Evolutionary conservation across 2,797 vertebrate genomes (phyloP).

Genomic region (Nannoperca obscura): DNA sequence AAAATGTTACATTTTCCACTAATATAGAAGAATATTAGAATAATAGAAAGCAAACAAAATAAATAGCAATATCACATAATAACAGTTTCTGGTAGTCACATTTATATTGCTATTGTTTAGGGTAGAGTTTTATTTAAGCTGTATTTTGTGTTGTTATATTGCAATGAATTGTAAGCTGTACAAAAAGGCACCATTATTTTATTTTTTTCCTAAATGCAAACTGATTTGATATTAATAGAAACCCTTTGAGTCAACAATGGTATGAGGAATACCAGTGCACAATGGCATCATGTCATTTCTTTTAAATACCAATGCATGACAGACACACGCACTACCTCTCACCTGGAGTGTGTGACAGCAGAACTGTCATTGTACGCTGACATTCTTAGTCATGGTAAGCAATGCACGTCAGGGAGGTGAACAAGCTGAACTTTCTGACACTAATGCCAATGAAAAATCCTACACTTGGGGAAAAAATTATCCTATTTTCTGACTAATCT

Average conservation of each 20-base stretch:
- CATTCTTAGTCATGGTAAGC: conserved; percentile 36
- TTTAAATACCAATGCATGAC: conserved; percentile 17
- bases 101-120: background rate
- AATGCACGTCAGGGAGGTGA: background rate
- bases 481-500: conserved; percentile 26
- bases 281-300: conserved; percentile 7
- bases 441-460: conserved; percentile 54
- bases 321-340: conserved; percentile 9
- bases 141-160: background rate
- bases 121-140: background rate
- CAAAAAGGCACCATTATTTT: background rate
- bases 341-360: conserved; percentile 39
- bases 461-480: conserved; percentile 10
- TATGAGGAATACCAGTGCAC: background rate
- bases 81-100: background rate
- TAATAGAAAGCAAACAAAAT: background rate
- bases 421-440: conserved; percentile 37
- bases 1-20: background rate
- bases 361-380: conserved; percentile 17
- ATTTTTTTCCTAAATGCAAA: background rate
- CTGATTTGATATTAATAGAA: conserved; percentile 18
- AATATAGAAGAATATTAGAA: background rate
- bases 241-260: background rate
- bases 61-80: background rate
- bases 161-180: background rate